Evolutionary conservation across 2,888 invertebrate species (phyloP), one percentile per base, ranked within the genome.

Genomic region (Gymnoscelis rufifasciata): DNA sequence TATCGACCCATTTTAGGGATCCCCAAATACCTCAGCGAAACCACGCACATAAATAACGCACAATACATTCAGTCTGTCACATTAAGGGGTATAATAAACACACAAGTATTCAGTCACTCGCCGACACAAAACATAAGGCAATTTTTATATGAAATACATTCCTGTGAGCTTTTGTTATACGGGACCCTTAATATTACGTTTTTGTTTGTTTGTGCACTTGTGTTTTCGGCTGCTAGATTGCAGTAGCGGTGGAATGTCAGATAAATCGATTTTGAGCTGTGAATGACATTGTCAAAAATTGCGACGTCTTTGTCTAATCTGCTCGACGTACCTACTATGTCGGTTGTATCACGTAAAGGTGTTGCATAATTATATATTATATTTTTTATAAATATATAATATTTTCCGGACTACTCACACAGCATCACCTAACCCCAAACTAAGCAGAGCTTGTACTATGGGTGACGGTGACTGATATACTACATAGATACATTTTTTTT

Each of bases 41-140:
- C 42, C 54, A 52, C 56, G 56, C 19, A 62, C 57, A 59, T 65
- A 69, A 71, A 73, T 68, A 68, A 66, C 64, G 51, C 55, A 64
- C 67, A 66, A 74, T 71, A 75, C 68, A 78, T 83, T 78, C 75
- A 60, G 48, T 39, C 76, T 82, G 83, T 83, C 83, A 83, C 78
- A 83, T 83, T 83, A 83, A 60, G 66, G 58, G 58, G 52, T 64
- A 71, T 77, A 75, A 77, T 77, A 74, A 69, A 74, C 71, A 64
- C 69, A 74, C 69, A 76, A 75, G 74, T 77, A 77, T 77, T 71
- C 75, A 61, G 62, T 66, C 72, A 69, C 66, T 61, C 64, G 66
- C 68, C 74, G 70, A 59, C 61, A 59, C 71, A 79, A 80, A 77
- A 78, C 75, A 65, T 46, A 48, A 51, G 55, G 57, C 47, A 46